phyloP scores from a whole-genome alignment of 2,113 vertebrate species.

The Ceratotherium simum region DNA sequence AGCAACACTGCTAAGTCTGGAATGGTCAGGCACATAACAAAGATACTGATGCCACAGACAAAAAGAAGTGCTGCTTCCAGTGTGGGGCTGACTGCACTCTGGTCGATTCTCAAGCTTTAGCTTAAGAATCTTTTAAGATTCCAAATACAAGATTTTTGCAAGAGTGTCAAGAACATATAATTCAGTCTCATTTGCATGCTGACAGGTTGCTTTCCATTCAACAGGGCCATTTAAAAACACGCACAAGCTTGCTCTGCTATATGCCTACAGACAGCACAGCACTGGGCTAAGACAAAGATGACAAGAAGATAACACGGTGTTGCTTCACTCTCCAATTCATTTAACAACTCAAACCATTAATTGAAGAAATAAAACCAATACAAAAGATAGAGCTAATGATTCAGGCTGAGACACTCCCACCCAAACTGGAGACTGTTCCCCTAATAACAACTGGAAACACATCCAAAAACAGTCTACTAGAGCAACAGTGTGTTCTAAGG shows the following conservation, averaged over 20 bases:
- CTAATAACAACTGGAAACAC: not conserved
- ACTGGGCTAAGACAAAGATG: not conserved
- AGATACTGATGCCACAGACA: not conserved
- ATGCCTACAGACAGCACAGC: not conserved
- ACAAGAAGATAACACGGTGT: conserved; percentile 21
- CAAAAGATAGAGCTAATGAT: not conserved
- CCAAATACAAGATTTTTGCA: not conserved
- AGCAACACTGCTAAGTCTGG: not conserved
- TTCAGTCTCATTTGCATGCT: conserved; percentile 30
- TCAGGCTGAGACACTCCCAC: not conserved
- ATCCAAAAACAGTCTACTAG: not conserved
- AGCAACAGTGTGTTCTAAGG: not conserved
- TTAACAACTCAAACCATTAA: conserved; percentile 51
- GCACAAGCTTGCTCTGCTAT: not conserved
- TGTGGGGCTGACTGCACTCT: not conserved
- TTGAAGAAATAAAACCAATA: conserved; percentile 42
- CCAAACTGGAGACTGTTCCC: not conserved
- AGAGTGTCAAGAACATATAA: not conserved
- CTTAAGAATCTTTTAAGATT: not conserved
- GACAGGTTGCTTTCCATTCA: not conserved
- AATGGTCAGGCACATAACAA: not conserved
- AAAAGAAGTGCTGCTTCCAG: not conserved
- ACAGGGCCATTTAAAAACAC: not conserved
- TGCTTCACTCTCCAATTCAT: conserved; percentile 20
- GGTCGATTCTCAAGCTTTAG: not conserved